Base-by-base conservation (phyloP, 2,113 vertebrate species). In the Heterotis niloticus region DNA sequence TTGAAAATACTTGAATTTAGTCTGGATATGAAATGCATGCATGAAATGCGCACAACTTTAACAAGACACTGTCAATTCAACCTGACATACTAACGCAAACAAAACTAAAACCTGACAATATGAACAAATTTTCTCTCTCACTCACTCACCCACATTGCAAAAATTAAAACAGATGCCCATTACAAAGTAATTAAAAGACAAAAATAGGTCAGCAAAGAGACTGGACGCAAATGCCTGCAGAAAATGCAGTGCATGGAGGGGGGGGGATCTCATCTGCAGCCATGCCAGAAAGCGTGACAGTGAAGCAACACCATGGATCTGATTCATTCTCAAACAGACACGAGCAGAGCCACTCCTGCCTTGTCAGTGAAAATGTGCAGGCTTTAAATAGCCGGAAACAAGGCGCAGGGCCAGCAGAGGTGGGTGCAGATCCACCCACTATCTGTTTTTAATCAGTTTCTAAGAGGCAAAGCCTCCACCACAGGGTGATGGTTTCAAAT, bases 351-450 rank as follows among this genome's bases (percentile, higher is more conserved):
- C 78, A 88, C 81, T 78, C 81, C 85, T 87, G 88, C 88, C 87
- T 89, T 84, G 85, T 72, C 70, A 73, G 70, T 79, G 70, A 84
- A 85, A 90, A 90, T 86, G 87, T 86, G 85, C 85, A 84, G 72
- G 86, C 89, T 84, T 82, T 83, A 91, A 91, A 91, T 91, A 90
- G 89, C 80, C 78, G 74, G 85, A 85, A 87, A 85, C 85, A 87
- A 88, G 86, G 78, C 78, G 51, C 51, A 23, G 51, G 44, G 78
- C 77, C 86, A 80, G 80, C 69, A 82, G 83, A 87, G 86, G 88
- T 87, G 86, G 85, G 84, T 85, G 81, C 23, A 84, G 79, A 88
- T 85, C 81, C 84, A 84, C 87, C 88, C 85, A 87, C 85, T 87
- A 78, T 74, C 74, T 75, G 75, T 66, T 77, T 75, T 77, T 80